Evolutionary conservation across 2,797 vertebrate species (phyloP).

Genomic region (Cuniculus paca): DNA sequence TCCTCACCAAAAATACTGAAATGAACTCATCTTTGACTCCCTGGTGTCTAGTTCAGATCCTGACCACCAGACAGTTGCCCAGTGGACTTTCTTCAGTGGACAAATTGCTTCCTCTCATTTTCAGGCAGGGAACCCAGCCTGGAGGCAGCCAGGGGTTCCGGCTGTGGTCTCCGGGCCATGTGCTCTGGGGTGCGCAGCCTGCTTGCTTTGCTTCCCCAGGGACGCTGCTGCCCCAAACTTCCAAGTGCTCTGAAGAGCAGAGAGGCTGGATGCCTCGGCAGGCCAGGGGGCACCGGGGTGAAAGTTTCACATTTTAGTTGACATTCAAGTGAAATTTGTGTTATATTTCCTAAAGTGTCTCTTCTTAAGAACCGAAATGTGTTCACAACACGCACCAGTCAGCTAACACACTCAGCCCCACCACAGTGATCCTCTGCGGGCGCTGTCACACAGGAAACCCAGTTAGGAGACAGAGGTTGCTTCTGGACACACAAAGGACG

Average conservation of each 20-base stretch:
- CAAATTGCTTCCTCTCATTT: neutral
- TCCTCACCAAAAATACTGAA: neutral
- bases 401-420: neutral
- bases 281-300: neutral
- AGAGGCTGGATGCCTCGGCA: neutral
- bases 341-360: neutral
- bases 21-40: neutral
- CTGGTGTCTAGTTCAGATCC: neutral
- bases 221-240: neutral
- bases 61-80: neutral
- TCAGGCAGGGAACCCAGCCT: accelerated
- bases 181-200: neutral
- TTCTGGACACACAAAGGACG: neutral
- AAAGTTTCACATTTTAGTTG: constrained; percentile 2
- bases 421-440: accelerated
- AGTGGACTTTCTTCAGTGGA: neutral
- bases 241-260: neutral
- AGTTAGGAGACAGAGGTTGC: neutral
- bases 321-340: neutral
- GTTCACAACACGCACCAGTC: neutral
- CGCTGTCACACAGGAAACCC: neutral
- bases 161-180: neutral
- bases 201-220: neutral
- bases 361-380: neutral
- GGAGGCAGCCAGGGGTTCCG: no score